Evolutionary conservation across 2,113 vertebrate species (phyloP).

Genomic region (Hemichromis elongatus): DNA sequence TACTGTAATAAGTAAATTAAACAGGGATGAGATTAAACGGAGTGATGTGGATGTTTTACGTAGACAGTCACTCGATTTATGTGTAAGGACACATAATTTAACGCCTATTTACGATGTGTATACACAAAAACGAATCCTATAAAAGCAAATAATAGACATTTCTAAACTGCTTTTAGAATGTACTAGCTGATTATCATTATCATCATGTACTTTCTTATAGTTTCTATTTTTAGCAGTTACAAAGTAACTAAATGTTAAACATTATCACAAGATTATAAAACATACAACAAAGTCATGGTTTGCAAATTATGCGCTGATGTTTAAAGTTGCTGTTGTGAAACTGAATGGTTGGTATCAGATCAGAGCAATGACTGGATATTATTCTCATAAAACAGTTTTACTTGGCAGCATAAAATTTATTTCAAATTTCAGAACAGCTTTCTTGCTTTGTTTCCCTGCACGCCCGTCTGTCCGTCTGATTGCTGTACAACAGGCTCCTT

Average conservation of each 20-base stretch:
- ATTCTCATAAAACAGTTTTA: not conserved
- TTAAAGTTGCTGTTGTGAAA: not conserved
- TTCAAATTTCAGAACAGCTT: not conserved
- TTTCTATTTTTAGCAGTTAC: not conserved
- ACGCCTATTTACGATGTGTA: not conserved
- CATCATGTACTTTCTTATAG: not conserved
- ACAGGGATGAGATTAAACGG: not conserved
- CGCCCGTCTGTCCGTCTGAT: conserved; percentile 69
- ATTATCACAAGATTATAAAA: not conserved
- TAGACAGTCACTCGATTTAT: not conserved
- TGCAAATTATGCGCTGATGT: not conserved
- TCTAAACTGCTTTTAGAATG: not conserved
- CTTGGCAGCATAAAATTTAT: not conserved
- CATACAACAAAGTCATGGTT: not conserved
- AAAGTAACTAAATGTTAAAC: not conserved
- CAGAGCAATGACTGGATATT: not conserved
- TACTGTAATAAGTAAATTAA: not conserved
- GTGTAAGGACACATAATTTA: not conserved
- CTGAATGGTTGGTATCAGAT: not conserved
- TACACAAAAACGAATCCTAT: not conserved
- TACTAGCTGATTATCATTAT: not conserved
- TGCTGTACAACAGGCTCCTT: conserved; percentile 76
- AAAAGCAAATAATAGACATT: not conserved
- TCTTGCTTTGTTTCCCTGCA: conserved; percentile 66
- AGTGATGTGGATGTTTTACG: not conserved